Percentiles rank a stretch among this genome's conserved stretches.
These are phyloP conservation scores for Leucania comma DNA, from an alignment of 2,888 invertebrate species.

Conservation along the genomic window DNA sequence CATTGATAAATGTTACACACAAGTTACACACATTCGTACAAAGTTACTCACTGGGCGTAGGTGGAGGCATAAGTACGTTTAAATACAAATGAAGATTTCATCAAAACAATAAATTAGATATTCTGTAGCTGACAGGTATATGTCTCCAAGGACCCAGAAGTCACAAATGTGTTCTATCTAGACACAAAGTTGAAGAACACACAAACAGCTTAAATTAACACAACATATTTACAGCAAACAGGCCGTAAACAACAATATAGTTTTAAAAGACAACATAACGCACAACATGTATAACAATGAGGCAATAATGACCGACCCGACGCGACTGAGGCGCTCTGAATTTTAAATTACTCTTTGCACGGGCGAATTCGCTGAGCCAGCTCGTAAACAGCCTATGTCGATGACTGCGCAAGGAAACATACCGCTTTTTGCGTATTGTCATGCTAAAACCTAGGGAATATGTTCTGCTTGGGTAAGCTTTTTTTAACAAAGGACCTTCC, in stretches of 20 bases:
- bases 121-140: slow-evolving; percentile 5
- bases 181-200: slow-evolving; percentile 2
- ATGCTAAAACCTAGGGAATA: slow-evolving; percentile 20
- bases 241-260: slow-evolving; percentile 47
- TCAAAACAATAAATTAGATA: slow-evolving; percentile 23
- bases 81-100: slow-evolving; percentile 15
- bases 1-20: slow-evolving; percentile 19
- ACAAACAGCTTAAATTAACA: neutral
- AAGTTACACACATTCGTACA: slow-evolving; percentile 17
- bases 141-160: slow-evolving; percentile 19
- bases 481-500: neutral
- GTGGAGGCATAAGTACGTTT: neutral
- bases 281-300: slow-evolving; percentile 71
- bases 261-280: slow-evolving; percentile 61
- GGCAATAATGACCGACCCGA: slow-evolving; percentile 81
- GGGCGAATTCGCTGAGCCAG: slow-evolving; percentile 82
- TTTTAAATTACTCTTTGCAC: slow-evolving; percentile 88
- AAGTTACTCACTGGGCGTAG: neutral
- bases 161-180: neutral
- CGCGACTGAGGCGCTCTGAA: slow-evolving; percentile 82
- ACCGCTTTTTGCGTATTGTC: slow-evolving; percentile 52
- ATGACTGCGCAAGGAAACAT: slow-evolving; percentile 59
- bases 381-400: slow-evolving; percentile 76
- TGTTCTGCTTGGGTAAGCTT: neutral
- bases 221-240: slow-evolving; percentile 22